Evolutionary conservation across 2,797 vertebrate genomes (phyloP).

Genomic region (Myripristis jacobus): DNA sequence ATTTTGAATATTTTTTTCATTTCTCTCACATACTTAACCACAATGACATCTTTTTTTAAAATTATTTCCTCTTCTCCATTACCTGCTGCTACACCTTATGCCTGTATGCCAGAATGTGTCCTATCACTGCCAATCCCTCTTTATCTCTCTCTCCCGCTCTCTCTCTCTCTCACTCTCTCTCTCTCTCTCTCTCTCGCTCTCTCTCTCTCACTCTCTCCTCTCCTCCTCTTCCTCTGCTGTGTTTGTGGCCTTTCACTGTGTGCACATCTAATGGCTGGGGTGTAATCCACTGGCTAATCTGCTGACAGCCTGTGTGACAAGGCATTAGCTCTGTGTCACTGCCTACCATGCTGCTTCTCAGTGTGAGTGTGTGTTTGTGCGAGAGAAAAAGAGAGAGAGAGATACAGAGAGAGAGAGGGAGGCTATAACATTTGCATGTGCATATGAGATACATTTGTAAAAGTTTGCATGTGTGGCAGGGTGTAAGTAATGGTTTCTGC

Average conservation of each 20-base stretch:
- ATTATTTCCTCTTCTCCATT: conserved; percentile 28
- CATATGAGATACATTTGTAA: conserved; percentile 56
- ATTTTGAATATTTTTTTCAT: conserved; percentile 13
- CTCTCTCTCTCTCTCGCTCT: conserved; percentile 32
- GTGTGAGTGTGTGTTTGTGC: conserved; percentile 60
- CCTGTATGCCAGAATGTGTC: conserved; percentile 24
- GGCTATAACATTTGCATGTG: conserved; percentile 40
- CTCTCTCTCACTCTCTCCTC: conserved; percentile 5
- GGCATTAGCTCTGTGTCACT: conserved; percentile 87
- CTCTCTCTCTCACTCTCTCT: conserved; percentile 23
- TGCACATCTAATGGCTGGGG: conserved; percentile 85
- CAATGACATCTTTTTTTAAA: conserved; percentile 19
- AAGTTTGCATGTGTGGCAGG: conserved; percentile 43
- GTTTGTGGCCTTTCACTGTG: conserved; percentile 83
- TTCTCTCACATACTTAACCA: conserved; percentile 32
- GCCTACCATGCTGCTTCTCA: conserved; percentile 82
- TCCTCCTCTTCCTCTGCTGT: conserved; percentile 61
- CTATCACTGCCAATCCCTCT: conserved; percentile 35
- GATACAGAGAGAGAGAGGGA: conserved; percentile 23
- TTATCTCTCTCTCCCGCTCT: conserved; percentile 21
- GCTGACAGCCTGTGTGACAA: conserved; percentile 87
- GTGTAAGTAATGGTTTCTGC: conserved; percentile 41
- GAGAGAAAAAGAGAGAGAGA: conserved; percentile 25
- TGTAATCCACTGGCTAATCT: conserved; percentile 89
- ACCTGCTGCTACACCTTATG: conserved; percentile 1